Conservation (phyloP, 2,797 vertebrate genomes). For the Lithobates sylvaticus region DNA sequence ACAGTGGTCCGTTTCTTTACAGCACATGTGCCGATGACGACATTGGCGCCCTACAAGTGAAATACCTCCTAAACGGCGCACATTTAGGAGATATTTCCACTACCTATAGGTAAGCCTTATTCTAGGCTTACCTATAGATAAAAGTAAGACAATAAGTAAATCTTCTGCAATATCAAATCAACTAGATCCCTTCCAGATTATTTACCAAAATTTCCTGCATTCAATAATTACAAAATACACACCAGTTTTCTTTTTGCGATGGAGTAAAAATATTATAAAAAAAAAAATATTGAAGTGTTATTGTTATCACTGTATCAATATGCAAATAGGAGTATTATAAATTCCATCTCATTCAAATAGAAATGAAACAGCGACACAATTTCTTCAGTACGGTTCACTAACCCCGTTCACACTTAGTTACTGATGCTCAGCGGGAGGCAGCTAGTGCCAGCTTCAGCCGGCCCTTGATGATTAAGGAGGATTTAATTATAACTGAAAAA, state of each 20-base stretch:
- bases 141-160: no score
- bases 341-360: conserved; percentile 62
- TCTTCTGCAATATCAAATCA: neutral
- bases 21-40: no score
- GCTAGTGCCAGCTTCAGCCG: conserved; percentile 64
- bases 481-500: conserved; percentile 72
- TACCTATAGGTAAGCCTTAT: no score
- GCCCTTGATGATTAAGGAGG: conserved; percentile 65
- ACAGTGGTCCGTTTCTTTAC: no score
- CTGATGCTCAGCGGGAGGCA: conserved; percentile 69
- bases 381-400: conserved; percentile 73
- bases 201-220: neutral
- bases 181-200: neutral
- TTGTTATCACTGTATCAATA: conserved; percentile 50
- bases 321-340: conserved; percentile 64
- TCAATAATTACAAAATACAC: neutral
- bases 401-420: conserved; percentile 69
- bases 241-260: neutral
- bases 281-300: conserved; percentile 22
- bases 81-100: no score
- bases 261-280: neutral
- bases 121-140: no score
- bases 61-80: no score
- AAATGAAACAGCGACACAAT: conserved; percentile 68
- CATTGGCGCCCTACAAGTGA: no score